These are phyloP conservation scores for Pyxicephalus adspersus DNA, from an alignment of 2,113 vertebrate species.

Conservation along the genomic window DNA sequence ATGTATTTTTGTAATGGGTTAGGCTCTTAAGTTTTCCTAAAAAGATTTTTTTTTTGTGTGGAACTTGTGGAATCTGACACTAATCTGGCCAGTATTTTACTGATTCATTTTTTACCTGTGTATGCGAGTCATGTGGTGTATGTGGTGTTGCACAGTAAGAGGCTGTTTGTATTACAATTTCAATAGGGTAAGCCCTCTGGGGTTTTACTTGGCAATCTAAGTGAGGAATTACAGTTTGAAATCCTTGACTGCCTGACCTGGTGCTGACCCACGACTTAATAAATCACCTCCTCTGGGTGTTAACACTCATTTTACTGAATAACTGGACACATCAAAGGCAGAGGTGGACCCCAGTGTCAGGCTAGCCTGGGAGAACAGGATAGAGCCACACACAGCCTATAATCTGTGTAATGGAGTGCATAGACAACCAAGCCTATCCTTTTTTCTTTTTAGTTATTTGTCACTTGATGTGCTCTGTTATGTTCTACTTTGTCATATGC, in stretches of 20 bases:
- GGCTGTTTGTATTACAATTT: conserved; percentile 3
- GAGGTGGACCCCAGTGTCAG: not conserved
- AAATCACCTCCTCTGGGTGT: conserved; percentile 57
- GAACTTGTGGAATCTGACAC: not conserved
- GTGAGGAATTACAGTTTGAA: conserved; percentile 43
- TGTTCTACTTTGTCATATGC: no score
- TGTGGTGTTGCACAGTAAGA: conserved; percentile 35
- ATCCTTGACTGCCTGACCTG: conserved; percentile 53
- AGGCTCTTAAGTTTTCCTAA: no score
- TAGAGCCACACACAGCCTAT: not conserved
- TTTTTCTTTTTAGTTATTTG: no score
- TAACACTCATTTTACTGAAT: conserved; percentile 51
- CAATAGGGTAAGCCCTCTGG: conserved; percentile 21
- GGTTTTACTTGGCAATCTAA: conserved; percentile 28
- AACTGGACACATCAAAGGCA: conserved; percentile 33
- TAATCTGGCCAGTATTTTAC: not conserved
- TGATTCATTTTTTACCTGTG: not conserved
- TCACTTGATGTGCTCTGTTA: no score
- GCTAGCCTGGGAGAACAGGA: not conserved
- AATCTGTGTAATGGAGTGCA: no score
- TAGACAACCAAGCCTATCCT: no score
- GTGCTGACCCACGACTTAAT: conserved; percentile 57
- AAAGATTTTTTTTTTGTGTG: not conserved
- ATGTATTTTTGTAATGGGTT: no score
- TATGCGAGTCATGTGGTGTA: not conserved